Percentiles rank a stretch among this genome's conserved stretches.
Evolutionary conservation across 1,140 invertebrate species (phyloP).

Genomic region (Macrosteles quadrilineatus): DNA sequence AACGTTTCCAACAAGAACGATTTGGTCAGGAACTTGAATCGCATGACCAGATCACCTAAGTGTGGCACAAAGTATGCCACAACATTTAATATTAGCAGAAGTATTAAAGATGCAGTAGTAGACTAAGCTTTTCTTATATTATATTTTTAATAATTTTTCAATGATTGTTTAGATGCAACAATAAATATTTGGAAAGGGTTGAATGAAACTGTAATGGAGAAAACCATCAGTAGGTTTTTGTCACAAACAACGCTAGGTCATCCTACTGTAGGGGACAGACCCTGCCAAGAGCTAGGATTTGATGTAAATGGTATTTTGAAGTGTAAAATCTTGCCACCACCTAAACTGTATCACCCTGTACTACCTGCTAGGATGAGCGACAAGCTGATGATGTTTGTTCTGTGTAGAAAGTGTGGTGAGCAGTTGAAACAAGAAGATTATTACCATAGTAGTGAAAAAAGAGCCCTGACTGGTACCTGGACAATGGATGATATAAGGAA

Average conservation of each 20-base stretch:
- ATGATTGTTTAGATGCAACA: too few species aligned
- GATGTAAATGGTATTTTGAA: slow-evolving; percentile 20
- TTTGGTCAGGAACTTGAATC: too few species aligned
- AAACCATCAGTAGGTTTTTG: too few species aligned
- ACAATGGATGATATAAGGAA: slow-evolving; percentile 47
- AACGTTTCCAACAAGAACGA: too few species aligned
- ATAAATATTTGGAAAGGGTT: too few species aligned
- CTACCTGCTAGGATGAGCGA: slow-evolving; percentile 42
- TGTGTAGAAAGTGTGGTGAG: slow-evolving; percentile 43
- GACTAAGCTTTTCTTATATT: too few species aligned
- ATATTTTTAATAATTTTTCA: too few species aligned
- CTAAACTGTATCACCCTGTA: slow-evolving; percentile 45
- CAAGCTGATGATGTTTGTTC: slow-evolving; percentile 46
- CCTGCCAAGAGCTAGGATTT: neutral
- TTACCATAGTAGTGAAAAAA: slow-evolving; percentile 44
- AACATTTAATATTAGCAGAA: too few species aligned
- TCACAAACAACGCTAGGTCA: slow-evolving; percentile 49
- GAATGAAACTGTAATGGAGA: too few species aligned
- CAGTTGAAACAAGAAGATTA: slow-evolving; percentile 29
- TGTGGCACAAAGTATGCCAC: too few species aligned
- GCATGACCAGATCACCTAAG: too few species aligned
- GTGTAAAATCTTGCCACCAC: slow-evolving; percentile 46
- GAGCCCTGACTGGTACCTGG: slow-evolving; percentile 48
- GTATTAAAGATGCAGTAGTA: too few species aligned
- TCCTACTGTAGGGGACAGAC: slow-evolving; percentile 42